These are phyloP conservation scores for Daboia siamensis DNA, from an alignment of 2,113 vertebrate genomes.

Conservation along the genomic window DNA sequence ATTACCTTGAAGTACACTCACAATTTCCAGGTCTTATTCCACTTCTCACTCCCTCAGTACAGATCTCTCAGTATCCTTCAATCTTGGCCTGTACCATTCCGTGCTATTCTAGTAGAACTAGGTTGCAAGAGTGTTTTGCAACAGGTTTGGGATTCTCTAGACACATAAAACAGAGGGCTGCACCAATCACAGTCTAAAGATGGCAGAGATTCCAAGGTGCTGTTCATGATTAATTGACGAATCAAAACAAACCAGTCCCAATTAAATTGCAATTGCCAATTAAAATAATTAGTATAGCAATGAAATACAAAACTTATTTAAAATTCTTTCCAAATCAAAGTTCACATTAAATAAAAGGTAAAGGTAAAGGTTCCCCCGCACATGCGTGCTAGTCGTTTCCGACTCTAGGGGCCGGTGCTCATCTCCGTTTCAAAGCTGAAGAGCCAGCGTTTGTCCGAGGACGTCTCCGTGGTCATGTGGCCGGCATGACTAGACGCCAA, in stretches of 20 bases:
- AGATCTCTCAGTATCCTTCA: constrained; percentile 1
- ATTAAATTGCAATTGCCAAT: background rate
- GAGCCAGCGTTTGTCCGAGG: too few relatives aligned
- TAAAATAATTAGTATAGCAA: background rate
- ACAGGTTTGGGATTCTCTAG: constrained; percentile 18
- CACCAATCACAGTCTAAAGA: constrained; percentile 19
- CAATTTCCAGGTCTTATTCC: constrained; percentile 25
- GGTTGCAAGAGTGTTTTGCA: constrained; percentile 19
- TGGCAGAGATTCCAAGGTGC: constrained; percentile 13
- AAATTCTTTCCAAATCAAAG: background rate
- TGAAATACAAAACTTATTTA: background rate
- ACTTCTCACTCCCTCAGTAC: constrained; percentile 16
- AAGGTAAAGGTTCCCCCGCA: too few relatives aligned
- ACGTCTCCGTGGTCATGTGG: too few relatives aligned
- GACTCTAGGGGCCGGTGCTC: too few relatives aligned
- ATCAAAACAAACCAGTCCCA: background rate
- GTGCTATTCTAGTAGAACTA: constrained; percentile 21
- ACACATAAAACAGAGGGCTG: constrained; percentile 23
- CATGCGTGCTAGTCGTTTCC: too few relatives aligned
- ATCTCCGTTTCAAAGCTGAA: too few relatives aligned
- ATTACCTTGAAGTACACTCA: constrained; percentile 22
- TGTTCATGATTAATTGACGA: background rate
- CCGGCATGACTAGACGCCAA: too few relatives aligned
- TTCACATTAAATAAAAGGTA: background rate
- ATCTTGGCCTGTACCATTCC: background rate